phyloP scores from a whole-genome alignment of 2,113 vertebrate genomes.

The Oreochromis spilurus region DNA sequence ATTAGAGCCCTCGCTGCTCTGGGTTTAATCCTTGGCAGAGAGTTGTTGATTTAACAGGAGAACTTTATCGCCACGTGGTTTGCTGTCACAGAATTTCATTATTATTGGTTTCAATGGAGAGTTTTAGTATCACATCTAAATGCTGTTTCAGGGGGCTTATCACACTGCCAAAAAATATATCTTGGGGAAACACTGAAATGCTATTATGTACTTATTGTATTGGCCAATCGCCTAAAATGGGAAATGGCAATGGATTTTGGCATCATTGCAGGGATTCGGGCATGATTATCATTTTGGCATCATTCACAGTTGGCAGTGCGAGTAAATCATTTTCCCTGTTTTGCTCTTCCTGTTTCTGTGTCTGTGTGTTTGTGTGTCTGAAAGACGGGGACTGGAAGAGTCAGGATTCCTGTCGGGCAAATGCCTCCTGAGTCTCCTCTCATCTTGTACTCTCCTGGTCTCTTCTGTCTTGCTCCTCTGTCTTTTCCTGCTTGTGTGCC shows the following conservation, averaged over 20 bases:
- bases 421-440: slow-evolving; percentile 26
- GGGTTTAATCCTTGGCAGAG: slow-evolving; percentile 45
- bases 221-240: slow-evolving; percentile 56
- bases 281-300: slow-evolving; percentile 66
- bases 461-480: not conserved
- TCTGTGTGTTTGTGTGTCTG: slow-evolving; percentile 7
- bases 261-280: slow-evolving; percentile 43
- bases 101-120: slow-evolving; percentile 53
- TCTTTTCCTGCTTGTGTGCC: not conserved
- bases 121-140: slow-evolving; percentile 49
- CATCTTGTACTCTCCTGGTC: slow-evolving; percentile 23
- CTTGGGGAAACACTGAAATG: slow-evolving; percentile 62
- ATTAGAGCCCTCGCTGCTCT: slow-evolving; percentile 35
- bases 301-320: slow-evolving; percentile 34
- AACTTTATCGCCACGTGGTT: slow-evolving; percentile 28
- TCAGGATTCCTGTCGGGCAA: slow-evolving; percentile 31
- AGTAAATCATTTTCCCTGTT: slow-evolving; percentile 35
- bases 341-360: not conserved
- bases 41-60: slow-evolving; percentile 47
- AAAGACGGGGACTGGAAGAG: slow-evolving; percentile 21
- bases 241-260: slow-evolving; percentile 61
- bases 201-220: slow-evolving; percentile 64
- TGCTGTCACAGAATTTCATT: slow-evolving; percentile 48
- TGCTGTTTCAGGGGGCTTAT: slow-evolving; percentile 32
- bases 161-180: slow-evolving; percentile 50